phyloP scores from a whole-genome alignment of 2,113 vertebrate species.

The Phaetusa simplex region DNA sequence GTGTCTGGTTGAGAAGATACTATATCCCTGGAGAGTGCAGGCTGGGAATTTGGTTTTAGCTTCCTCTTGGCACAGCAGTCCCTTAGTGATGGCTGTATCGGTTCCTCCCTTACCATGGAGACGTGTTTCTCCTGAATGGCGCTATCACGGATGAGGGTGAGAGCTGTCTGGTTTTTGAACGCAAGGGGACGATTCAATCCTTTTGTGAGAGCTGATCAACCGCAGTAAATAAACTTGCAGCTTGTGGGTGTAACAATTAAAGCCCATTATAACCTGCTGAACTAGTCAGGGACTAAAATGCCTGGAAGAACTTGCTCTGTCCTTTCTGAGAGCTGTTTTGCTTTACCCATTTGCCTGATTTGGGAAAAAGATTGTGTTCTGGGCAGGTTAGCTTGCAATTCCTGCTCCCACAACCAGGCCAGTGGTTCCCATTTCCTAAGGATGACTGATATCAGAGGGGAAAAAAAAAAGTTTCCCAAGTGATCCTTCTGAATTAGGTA shows the following conservation, averaged over 20 bases:
- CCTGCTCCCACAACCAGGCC: background rate
- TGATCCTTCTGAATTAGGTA: background rate
- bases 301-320: constrained; percentile 52
- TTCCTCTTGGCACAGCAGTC: background rate
- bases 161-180: constrained; percentile 9
- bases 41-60: background rate
- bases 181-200: background rate
- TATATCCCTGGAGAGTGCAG: background rate
- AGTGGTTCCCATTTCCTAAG: background rate
- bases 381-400: background rate
- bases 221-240: constrained; percentile 30
- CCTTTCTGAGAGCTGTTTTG: background rate
- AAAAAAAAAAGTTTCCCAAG: background rate
- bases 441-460: background rate
- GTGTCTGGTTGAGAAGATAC: background rate
- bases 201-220: constrained; percentile 17
- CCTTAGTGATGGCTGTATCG: background rate
- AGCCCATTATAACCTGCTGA: constrained; percentile 52
- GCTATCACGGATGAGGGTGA: background rate
- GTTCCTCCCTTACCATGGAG: background rate
- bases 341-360: background rate
- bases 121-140: background rate
- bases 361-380: background rate
- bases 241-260: constrained; percentile 47
- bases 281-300: constrained; percentile 3